Conservation (phyloP, 2,797 vertebrate genomes). For the Etheostoma perlongum region DNA sequence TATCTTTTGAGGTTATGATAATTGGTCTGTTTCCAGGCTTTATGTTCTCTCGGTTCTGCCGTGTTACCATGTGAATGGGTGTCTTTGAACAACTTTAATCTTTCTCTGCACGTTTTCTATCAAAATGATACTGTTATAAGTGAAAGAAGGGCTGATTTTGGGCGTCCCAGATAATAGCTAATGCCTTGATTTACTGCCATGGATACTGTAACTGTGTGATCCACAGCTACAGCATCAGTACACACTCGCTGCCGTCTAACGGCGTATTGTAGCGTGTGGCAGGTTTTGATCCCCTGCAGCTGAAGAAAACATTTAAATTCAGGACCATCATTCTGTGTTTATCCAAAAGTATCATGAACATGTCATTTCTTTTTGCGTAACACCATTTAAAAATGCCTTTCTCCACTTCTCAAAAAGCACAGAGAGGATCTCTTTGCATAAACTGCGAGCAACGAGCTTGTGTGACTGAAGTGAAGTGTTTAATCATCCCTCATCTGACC, state of each 20-base stretch:
- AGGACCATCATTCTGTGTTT: constrained; percentile 59
- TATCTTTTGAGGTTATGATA: constrained; percentile 30
- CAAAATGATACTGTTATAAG: constrained; percentile 32
- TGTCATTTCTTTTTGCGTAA: constrained; percentile 73
- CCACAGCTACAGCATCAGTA: constrained; percentile 57
- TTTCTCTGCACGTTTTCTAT: constrained; percentile 52
- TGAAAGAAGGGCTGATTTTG: constrained; percentile 44
- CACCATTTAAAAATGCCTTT: constrained; percentile 59
- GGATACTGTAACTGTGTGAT: constrained; percentile 52
- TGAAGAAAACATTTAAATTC: constrained; percentile 69
- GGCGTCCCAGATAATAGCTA: constrained; percentile 50
- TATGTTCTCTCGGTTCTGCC: constrained; percentile 25
- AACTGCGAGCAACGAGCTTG: constrained; percentile 66
- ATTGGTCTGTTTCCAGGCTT: constrained; percentile 27
- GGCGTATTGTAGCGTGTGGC: constrained; percentile 65
- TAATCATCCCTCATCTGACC: constrained; percentile 80
- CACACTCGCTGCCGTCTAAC: constrained; percentile 59
- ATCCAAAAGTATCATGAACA: constrained; percentile 66
- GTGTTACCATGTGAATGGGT: constrained; percentile 9
- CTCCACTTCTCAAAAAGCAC: constrained; percentile 60
- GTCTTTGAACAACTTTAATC: constrained; percentile 39
- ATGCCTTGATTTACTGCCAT: constrained; percentile 58
- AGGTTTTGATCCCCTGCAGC: constrained; percentile 69
- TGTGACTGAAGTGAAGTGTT: constrained; percentile 70
- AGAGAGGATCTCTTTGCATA: constrained; percentile 74